Evolutionary conservation across 1,140 invertebrate species (phyloP).

Genomic region (Neodiprion virginianus): DNA sequence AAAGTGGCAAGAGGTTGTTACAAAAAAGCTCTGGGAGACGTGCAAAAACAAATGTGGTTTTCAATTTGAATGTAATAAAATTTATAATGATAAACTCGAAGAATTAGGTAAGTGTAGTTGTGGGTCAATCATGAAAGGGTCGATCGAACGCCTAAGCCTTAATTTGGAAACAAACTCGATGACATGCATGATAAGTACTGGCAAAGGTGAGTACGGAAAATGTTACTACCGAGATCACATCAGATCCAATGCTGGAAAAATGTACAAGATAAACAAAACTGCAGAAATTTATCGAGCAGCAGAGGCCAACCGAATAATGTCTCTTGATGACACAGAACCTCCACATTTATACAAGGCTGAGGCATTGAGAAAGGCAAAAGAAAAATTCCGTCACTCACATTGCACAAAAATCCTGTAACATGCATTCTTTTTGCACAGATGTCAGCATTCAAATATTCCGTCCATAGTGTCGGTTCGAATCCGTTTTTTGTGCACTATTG

Average conservation of each 20-base stretch:
- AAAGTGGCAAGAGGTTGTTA: neutral
- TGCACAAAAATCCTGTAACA: constrained; percentile 26
- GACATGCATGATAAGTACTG: no score
- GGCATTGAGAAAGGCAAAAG: constrained; percentile 23
- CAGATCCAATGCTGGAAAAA: neutral
- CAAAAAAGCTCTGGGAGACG: neutral
- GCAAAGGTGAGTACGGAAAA: no score
- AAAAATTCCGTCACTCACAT: constrained; percentile 15
- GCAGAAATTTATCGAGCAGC: constrained; percentile 12
- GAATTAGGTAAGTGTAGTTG: neutral
- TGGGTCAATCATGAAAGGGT: neutral
- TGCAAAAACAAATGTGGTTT: neutral
- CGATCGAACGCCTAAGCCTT: neutral
- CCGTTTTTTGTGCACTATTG: constrained; percentile 24
- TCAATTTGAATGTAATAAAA: neutral
- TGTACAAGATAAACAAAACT: neutral
- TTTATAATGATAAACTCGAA: neutral
- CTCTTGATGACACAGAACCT: constrained; percentile 20
- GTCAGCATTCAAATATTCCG: constrained; percentile 10
- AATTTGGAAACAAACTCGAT: no score
- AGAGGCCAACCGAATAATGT: constrained; percentile 20
- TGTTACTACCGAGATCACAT: no score
- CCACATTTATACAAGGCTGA: constrained; percentile 18
- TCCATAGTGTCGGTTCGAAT: constrained; percentile 19
- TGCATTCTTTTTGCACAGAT: constrained; percentile 23